A percentile compares a stretch with the other conserved stretches of the same genome.
Conservation (phyloP, 2,888 invertebrate species). For the Noctua janthina region DNA sequence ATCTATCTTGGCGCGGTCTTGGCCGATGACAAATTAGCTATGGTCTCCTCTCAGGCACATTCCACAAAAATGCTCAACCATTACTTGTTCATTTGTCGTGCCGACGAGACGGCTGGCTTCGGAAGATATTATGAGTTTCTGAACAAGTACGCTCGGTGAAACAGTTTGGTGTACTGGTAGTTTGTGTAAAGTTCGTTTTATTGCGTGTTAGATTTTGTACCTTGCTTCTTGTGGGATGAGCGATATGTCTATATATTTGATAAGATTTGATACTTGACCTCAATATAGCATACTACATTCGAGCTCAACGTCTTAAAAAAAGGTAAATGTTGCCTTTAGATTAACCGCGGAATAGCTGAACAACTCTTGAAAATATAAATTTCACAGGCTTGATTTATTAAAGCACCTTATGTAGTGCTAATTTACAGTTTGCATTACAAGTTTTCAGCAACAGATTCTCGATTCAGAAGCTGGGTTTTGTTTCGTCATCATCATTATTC, state of each 20-base stretch:
- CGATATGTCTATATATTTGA: not conserved
- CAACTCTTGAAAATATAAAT: not conserved
- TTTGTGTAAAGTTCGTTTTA: not conserved
- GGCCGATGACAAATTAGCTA: constrained; percentile 69
- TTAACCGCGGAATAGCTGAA: not conserved
- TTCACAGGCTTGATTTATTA: not conserved
- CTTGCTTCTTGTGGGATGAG: not conserved
- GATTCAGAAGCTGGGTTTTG: not conserved
- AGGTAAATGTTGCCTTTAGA: not conserved
- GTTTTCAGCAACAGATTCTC: not conserved
- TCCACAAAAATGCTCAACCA: constrained; percentile 72
- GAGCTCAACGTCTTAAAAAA: not conserved
- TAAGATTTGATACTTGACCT: not conserved
- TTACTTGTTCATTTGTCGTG: constrained; percentile 78
- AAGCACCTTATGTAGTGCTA: not conserved
- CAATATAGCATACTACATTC: not conserved
- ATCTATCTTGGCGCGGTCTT: constrained; percentile 44
- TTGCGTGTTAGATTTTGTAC: not conserved
- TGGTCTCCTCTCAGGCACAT: constrained; percentile 65
- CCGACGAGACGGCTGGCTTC: constrained; percentile 56
- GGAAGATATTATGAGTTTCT: constrained; percentile 64
- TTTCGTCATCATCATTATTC: no score
- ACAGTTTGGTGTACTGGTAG: constrained; percentile 4
- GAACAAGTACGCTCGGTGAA: constrained; percentile 44
- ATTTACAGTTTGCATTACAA: not conserved